Evolutionary conservation across 2,113 vertebrate genomes (phyloP).

Genomic region (Nematolebias whitei): DNA sequence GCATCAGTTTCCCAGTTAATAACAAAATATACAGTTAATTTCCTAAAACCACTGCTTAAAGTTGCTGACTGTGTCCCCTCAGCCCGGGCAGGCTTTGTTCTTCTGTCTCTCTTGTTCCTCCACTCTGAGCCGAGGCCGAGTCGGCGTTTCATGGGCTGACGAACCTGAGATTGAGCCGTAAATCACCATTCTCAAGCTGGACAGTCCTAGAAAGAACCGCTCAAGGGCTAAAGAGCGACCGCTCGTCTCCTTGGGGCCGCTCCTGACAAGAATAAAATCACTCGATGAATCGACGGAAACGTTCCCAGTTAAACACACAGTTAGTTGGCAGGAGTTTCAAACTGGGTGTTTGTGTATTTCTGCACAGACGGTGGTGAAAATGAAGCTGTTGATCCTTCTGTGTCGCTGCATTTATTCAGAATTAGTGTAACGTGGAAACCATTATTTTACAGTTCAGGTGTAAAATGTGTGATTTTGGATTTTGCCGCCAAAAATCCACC

Average conservation of each 20-base stretch:
- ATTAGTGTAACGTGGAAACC: background rate
- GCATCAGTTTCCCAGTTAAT: no score
- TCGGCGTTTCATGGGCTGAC: slow-evolving; percentile 91
- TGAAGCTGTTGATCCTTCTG: no score
- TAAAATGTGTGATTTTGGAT: background rate
- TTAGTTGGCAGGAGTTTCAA: no score
- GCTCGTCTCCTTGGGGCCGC: background rate
- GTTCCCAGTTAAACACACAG: no score
- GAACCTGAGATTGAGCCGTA: slow-evolving; percentile 92
- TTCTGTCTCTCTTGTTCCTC: background rate
- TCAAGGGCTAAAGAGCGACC: slow-evolving; percentile 33
- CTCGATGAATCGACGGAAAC: background rate
- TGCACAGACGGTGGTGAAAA: no score
- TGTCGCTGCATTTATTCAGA: no score
- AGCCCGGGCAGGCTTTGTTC: background rate
- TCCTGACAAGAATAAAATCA: slow-evolving; percentile 25
- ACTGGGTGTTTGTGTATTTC: no score
- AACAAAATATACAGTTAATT: no score
- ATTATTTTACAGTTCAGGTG: background rate
- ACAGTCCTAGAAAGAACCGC: slow-evolving; percentile 91
- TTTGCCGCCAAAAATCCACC: background rate
- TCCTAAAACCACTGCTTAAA: no score
- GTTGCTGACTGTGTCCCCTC: background rate
- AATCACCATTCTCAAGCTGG: slow-evolving; percentile 93
- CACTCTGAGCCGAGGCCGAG: slow-evolving; percentile 62